Conservation (phyloP, 35 echinoderm and acorn worm species). For the Holothuria glaberrima region DNA sequence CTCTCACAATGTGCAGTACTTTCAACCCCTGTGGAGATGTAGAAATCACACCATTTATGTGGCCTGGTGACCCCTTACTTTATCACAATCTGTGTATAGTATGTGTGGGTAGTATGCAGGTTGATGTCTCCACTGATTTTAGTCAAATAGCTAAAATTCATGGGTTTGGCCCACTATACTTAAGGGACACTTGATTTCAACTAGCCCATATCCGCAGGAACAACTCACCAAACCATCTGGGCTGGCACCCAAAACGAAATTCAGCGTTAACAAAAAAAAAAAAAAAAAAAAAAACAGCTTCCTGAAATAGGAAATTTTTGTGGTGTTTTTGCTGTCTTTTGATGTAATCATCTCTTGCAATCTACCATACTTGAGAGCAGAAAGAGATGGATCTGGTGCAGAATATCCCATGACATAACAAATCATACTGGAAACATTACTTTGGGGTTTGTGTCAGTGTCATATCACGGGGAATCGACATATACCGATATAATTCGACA, state of each 20-base stretch:
- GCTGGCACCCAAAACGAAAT: background rate
- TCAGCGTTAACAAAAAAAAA: background rate
- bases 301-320: background rate
- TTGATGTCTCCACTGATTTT: background rate
- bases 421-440: background rate
- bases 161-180: background rate
- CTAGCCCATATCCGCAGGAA: conserved; percentile 5
- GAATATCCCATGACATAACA: conserved; percentile 11
- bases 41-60: conserved; percentile 23
- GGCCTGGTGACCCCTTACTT: conserved; percentile 11
- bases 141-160: conserved; percentile 13
- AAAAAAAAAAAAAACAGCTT: background rate
- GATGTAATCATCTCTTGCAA: conserved; percentile 17
- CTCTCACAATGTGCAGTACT: conserved; percentile 14
- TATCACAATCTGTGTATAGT: conserved; percentile 19
- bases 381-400: background rate
- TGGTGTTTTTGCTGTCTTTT: conserved; percentile 3
- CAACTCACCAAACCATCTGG: conserved; percentile 31
- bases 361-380: conserved; percentile 28
- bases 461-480: too few relatives aligned
- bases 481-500: too few relatives aligned
- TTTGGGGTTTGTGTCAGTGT: too few relatives aligned
- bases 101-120: background rate
- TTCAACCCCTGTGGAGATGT: background rate
- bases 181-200: conserved; percentile 39